A percentile compares a stretch with the other conserved stretches of the same genome.
These are phyloP conservation scores for Picathartes gymnocephalus DNA, from an alignment of 2,113 vertebrate genomes.

Conservation along the genomic window DNA sequence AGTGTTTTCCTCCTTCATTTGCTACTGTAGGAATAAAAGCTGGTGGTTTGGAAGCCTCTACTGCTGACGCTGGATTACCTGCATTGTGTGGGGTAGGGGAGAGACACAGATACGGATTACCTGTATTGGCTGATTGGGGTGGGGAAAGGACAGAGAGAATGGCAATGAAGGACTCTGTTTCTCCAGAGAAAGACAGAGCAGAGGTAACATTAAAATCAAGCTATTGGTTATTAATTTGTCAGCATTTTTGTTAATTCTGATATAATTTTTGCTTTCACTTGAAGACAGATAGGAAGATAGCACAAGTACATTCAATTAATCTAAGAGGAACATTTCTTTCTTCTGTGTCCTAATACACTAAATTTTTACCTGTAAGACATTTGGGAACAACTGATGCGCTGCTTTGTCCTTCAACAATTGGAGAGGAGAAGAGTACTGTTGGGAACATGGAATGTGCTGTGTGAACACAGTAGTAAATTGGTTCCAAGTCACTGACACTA, in stretches of 20 bases:
- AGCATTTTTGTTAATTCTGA: not conserved
- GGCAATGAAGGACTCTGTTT: not conserved
- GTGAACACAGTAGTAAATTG: not conserved
- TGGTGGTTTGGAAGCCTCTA: conserved; percentile 34
- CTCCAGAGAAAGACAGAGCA: not conserved
- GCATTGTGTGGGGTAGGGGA: conserved; percentile 20
- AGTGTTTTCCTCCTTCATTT: conserved; percentile 87
- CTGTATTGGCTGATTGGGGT: not conserved
- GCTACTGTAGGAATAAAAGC: conserved; percentile 68
- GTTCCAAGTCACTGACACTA: not conserved
- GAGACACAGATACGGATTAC: conserved; percentile 41
- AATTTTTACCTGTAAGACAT: not conserved
- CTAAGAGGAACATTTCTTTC: not conserved
- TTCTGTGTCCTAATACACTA: not conserved
- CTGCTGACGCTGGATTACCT: conserved; percentile 60
- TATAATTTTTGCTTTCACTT: not conserved
- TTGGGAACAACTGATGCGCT: not conserved
- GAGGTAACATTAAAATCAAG: not conserved
- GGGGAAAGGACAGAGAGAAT: not conserved
- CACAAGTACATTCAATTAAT: not conserved
- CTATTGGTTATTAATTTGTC: not conserved
- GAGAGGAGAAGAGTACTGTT: not conserved
- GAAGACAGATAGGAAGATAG: not conserved
- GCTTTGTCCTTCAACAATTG: not conserved
- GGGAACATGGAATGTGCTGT: not conserved